phyloP scores from a whole-genome alignment of 2,797 vertebrate genomes.

The Streptopelia turtur region DNA sequence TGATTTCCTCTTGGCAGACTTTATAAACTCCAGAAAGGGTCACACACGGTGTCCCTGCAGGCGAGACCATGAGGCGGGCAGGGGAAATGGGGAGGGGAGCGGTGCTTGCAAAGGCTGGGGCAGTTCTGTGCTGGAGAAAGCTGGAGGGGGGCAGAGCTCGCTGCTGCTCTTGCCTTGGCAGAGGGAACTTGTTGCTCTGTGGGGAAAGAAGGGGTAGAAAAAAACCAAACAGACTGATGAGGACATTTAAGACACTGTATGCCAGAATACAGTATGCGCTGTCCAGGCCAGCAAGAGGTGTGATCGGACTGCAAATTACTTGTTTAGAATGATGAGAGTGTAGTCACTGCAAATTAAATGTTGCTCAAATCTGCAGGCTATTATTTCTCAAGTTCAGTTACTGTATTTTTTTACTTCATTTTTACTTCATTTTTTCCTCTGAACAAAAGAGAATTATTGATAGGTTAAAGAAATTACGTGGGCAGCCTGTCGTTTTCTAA shows the following conservation, averaged over 20 bases:
- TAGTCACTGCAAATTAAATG: not conserved
- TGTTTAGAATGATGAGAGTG: not conserved
- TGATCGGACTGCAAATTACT: not conserved
- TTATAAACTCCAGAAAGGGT: not conserved
- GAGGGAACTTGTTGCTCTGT: not conserved
- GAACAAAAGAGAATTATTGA: not conserved
- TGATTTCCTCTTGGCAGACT: not conserved
- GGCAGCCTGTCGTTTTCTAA: not conserved
- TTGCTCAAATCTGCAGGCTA: not conserved
- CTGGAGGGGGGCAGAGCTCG: not conserved
- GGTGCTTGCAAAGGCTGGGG: not conserved
- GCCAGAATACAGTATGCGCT: not conserved
- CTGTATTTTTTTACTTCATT: not conserved
- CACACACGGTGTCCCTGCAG: accelerated
- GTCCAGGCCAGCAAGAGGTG: not conserved
- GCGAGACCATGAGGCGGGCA: accelerated
- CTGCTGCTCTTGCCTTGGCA: not conserved
- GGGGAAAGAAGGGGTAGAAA: not conserved
- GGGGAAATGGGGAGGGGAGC: not conserved
- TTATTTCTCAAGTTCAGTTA: not conserved
- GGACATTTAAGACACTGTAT: not conserved
- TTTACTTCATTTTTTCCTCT: not conserved
- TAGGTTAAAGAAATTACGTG: not conserved
- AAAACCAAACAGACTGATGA: not conserved
- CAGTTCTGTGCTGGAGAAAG: accelerated